These are phyloP conservation scores for Plotosus lineatus DNA, from an alignment of 2,113 vertebrate species.

Conservation along the genomic window DNA sequence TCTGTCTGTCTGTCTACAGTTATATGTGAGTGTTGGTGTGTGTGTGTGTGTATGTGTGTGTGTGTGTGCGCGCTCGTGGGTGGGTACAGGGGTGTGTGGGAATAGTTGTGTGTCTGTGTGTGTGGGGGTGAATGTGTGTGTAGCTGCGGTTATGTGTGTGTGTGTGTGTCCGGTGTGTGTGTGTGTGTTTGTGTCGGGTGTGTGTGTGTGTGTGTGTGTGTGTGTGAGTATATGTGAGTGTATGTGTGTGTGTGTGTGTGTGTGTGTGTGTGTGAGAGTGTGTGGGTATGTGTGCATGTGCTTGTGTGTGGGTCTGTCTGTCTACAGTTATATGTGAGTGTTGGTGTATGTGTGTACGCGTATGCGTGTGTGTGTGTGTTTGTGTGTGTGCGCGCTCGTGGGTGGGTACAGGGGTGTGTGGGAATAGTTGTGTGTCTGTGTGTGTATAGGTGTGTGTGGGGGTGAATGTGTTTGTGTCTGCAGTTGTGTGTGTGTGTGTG, in stretches of 20 bases:
- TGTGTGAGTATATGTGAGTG: too few relatives aligned
- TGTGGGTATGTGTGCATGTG: too few relatives aligned
- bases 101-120: not conserved
- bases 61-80: too few relatives aligned
- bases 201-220: slow-evolving; percentile 1
- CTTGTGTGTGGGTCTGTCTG: not conserved
- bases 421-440: slow-evolving; percentile 15
- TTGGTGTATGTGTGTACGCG: not conserved
- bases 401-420: too few relatives aligned
- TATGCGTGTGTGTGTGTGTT: not conserved
- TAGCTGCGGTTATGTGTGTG: too few relatives aligned
- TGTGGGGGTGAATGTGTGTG: too few relatives aligned
- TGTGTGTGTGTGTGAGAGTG: slow-evolving; percentile 8
- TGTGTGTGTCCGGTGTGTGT: slow-evolving; percentile 1
- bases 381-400: too few relatives aligned
- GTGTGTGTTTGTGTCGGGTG: slow-evolving; percentile 6
- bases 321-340: slow-evolving; percentile 3
- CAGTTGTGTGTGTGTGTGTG: slow-evolving; percentile 1
- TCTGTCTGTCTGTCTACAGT: too few relatives aligned
- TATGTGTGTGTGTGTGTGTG: not conserved
- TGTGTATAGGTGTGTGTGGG: not conserved
- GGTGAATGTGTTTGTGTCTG: not conserved
- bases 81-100: too few relatives aligned
- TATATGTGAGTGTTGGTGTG: slow-evolving; percentile 1
- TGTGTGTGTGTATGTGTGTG: slow-evolving; percentile 1